Base-by-base conservation (phyloP, 2,888 invertebrate genomes). In the Eledone cirrhosa region DNA sequence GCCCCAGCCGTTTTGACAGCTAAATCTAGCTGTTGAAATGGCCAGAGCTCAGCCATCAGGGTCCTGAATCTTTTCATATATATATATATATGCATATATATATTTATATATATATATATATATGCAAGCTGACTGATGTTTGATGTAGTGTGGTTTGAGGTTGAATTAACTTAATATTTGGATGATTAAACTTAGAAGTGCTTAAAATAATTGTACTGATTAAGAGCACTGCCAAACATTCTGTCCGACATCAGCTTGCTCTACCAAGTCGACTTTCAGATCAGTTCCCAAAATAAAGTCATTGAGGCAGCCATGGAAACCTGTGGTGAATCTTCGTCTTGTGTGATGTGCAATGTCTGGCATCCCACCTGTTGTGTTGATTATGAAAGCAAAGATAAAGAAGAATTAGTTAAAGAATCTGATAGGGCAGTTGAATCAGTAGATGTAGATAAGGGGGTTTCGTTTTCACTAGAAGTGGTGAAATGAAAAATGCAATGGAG, bases 271-370 rank as follows among this genome's bases (percentile, higher is more conserved):
- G 75, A 96, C 93, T 85, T 94, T 94, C 88, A 94, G 94, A 90
- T 96, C 95, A 22, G 95, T 94, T 84, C 95, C 95, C 77, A 96
- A 92, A 1, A 94, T 94, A 85, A 96, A 93, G 91, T 95, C 95
- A 69, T 95, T 94, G 86, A 96, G 94, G 91, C 96, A 96, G 53
- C 96, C 96, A 65, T 94, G 92, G 81, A 96, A 93, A 48, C 96
- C 96, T 81, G 93, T 93, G 78, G 92, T 92, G 91, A 95, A 96
- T 90, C 94, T 94, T 80, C 89, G 87, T 83, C 90, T 84, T 80
- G 91, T 91, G 74, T 87, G 86, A 77, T 94, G 92, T 83, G 94
- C 93, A 88, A 95, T 94, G 85, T 95, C 94, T 78, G 95, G 94
- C 89, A 95, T 93, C 19, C 96, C 96, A 88, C 96, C 96, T 96